Evolutionary conservation across 2,888 invertebrate genomes (phyloP).

Genomic region (Pantelozetes paolii): DNA sequence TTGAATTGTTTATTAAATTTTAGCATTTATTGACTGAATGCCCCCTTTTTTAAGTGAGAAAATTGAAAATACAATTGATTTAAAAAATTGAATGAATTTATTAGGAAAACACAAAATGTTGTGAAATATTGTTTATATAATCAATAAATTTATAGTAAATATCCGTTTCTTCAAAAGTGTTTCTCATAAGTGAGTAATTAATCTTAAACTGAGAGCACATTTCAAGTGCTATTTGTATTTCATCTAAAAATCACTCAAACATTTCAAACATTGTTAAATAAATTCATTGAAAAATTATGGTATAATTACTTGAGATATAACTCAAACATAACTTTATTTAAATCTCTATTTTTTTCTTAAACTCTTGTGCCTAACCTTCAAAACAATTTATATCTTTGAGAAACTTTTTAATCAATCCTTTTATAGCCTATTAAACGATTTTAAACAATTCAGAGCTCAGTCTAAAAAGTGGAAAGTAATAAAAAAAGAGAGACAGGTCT

Average conservation of each 20-base stretch:
- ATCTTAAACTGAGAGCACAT: slow-evolving; percentile 17
- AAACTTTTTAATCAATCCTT: slow-evolving; percentile 16
- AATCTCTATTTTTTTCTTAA: no score
- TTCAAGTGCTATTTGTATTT: slow-evolving; percentile 12
- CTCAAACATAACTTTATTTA: no score
- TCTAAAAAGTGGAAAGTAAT: not conserved
- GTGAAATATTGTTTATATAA: not conserved
- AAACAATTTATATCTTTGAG: not conserved
- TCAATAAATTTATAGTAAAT: not conserved
- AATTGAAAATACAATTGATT: no score
- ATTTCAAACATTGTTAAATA: not conserved
- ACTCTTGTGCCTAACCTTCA: not conserved
- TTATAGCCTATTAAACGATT: slow-evolving; percentile 13
- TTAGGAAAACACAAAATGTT: not conserved
- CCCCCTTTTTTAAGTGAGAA: no score
- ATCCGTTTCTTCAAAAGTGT: slow-evolving; percentile 6
- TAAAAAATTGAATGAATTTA: no score
- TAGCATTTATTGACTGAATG: no score
- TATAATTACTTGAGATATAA: no score
- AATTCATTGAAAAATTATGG: not conserved
- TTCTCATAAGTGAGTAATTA: slow-evolving; percentile 13
- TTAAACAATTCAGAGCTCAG: not conserved
- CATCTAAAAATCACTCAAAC: not conserved
- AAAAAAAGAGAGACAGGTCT: not conserved
- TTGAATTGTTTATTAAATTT: no score